phyloP scores from a whole-genome alignment of 1,140 invertebrate species.

The Penaeus indicus region DNA sequence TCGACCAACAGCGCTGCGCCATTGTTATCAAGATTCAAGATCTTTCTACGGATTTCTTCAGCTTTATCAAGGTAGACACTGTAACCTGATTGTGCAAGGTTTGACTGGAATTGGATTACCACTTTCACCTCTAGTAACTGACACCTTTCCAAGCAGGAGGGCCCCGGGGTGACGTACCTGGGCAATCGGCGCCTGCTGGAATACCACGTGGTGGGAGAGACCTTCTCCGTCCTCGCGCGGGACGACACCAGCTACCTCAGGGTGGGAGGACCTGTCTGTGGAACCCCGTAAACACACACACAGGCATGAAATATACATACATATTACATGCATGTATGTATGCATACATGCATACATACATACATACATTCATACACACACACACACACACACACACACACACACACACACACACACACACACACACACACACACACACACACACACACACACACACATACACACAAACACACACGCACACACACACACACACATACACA shows the following conservation, averaged over 20 bases:
- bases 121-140: background rate
- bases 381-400: too few species aligned
- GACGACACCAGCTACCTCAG: too few species aligned
- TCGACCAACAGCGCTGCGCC: slow-evolving; percentile 14
- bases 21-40: background rate
- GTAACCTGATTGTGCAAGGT: background rate
- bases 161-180: background rate
- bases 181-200: slow-evolving; percentile 20
- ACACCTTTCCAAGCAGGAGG: background rate
- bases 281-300: background rate
- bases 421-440: too few species aligned
- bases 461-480: too few species aligned
- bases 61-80: slow-evolving; percentile 1
- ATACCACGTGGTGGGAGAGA: background rate
- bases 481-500: too few species aligned
- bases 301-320: background rate
- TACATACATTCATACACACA: too few species aligned
- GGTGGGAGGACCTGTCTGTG: background rate
- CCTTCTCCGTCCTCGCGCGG: background rate
- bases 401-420: too few species aligned
- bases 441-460: too few species aligned
- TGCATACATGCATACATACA: too few species aligned
- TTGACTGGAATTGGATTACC: background rate
- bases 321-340: too few species aligned
- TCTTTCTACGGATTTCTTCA: background rate